A percentile compares a stretch with the other conserved stretches of the same genome.
Conservation (phyloP, 2,888 invertebrate species). For the Boloria euphrosyne region DNA sequence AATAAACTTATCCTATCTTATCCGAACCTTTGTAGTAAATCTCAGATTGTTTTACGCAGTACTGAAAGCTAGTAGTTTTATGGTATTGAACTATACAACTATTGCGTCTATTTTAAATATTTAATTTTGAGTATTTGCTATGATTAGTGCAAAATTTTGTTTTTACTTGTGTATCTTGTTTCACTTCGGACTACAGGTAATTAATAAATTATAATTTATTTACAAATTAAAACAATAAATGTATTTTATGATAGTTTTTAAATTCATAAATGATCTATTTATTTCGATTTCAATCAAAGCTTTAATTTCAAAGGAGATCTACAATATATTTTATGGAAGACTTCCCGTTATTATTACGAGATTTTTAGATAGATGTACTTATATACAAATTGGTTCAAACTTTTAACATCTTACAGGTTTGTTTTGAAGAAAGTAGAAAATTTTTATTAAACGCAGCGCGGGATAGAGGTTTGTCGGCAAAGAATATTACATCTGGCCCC, state of each 20-base stretch:
- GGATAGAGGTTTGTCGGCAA: constrained; percentile 53
- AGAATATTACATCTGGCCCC: constrained; percentile 58
- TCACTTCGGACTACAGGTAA: constrained; percentile 38
- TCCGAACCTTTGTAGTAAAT: constrained; percentile 39
- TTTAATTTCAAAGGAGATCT: too few species aligned
- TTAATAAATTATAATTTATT: not conserved
- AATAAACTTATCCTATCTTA: constrained; percentile 18
- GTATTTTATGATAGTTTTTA: too few species aligned
- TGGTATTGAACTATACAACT: constrained; percentile 4
- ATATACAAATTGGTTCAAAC: not conserved
- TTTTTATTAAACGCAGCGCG: constrained; percentile 61
- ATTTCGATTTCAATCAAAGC: too few species aligned
- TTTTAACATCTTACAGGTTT: constrained; percentile 53
- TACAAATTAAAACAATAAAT: too few species aligned
- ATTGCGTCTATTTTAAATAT: not conserved
- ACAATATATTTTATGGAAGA: too few species aligned
- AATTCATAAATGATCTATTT: too few species aligned
- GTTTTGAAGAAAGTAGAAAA: constrained; percentile 58
- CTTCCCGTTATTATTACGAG: too few species aligned
- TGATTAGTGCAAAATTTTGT: constrained; percentile 26
- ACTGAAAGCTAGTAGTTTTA: constrained; percentile 27
- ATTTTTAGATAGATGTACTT: not conserved
- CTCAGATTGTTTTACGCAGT: constrained; percentile 34
- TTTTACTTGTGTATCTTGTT: constrained; percentile 27
- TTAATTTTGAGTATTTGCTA: constrained; percentile 10